Conservation (phyloP, 1,140 invertebrate species). For the Liolophura sinensis region DNA sequence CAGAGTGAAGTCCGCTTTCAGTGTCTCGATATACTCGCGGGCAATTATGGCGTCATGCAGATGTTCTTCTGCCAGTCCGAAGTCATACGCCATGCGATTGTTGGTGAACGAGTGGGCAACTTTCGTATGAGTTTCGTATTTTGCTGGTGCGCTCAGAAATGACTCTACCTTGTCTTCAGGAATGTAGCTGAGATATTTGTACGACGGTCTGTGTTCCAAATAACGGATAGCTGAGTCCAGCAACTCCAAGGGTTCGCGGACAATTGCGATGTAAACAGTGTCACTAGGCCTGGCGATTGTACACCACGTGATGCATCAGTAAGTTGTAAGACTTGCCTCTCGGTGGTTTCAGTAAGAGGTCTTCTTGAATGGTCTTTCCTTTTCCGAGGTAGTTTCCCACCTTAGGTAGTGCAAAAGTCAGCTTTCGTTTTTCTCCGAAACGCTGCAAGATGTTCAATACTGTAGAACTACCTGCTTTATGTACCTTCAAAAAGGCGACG, state of each 20-base stretch:
- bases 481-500: constrained; percentile 41
- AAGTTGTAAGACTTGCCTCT: constrained; percentile 24
- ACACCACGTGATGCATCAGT: constrained; percentile 35
- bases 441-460: constrained; percentile 40
- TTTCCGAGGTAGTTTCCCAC: constrained; percentile 25
- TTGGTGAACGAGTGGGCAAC: constrained; percentile 6
- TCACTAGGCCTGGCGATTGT: constrained; percentile 17
- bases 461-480: constrained; percentile 45
- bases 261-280: not conserved
- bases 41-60: constrained; percentile 13
- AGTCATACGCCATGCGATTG: constrained; percentile 28
- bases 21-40: constrained; percentile 9
- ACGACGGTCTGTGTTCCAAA: too few relatives aligned
- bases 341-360: constrained; percentile 21
- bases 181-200: too few relatives aligned
- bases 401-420: constrained; percentile 36
- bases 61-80: constrained; percentile 14
- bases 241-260: not conserved
- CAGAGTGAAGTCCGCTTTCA: constrained; percentile 60
- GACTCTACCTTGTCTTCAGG: too few relatives aligned
- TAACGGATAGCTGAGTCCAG: too few relatives aligned
- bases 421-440: constrained; percentile 28
- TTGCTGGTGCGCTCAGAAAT: too few relatives aligned
- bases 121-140: too few relatives aligned
- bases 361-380: constrained; percentile 9